Evolutionary conservation across 2,888 invertebrate species (phyloP), one percentile per base, ranked within the genome.

Genomic region (Busseola fusca): DNA sequence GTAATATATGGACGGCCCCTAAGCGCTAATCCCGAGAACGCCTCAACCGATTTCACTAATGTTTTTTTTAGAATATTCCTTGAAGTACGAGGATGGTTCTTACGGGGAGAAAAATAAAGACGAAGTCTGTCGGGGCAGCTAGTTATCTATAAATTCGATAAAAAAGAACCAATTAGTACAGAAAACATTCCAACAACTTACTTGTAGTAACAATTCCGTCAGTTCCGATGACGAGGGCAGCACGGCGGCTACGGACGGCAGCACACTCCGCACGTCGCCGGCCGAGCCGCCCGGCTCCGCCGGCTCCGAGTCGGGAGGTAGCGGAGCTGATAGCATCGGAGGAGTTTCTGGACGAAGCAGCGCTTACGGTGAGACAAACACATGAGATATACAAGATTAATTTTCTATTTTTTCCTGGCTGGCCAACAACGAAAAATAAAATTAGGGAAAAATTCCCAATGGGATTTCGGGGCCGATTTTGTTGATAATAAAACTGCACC

Each of bases 141-240:
- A n/a, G n/a, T n/a, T n/a, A n/a, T n/a, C n/a, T 3, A 27, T 21
- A 25, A 62, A 48, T 6, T 48, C 1, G 6, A n/a, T 48, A 21
- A n/a, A n/a, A 21, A 69, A 67, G 1, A 16, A 27, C 14, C 3
- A 45, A 57, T 71, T 12, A 59, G 34, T 10, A 1, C 30, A n/a
- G 12, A 25, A 34, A 25, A 71, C 52, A 40, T 27, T 1, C n/a
- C 42, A 56, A 42, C 50, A 78, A 74, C 42, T 78, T 72, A 78
- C 25, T 56, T 37, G 72, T 78, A 74, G 78, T 3, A 74, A 52
- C 25, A 34, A 27, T 18, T 69, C 63, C 2, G 57, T 42, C 48
- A 98, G 98, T 9, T 98, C 98, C 16, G 99, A 99, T 90, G 98
- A 98, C 91, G 99, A 99, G 92, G 99, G 98, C 67, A 99, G 98